A percentile compares a stretch with the other conserved stretches of the same genome.
Evolutionary conservation across 2,113 vertebrate genomes (phyloP).

Genomic region (Heliornis fulica): DNA sequence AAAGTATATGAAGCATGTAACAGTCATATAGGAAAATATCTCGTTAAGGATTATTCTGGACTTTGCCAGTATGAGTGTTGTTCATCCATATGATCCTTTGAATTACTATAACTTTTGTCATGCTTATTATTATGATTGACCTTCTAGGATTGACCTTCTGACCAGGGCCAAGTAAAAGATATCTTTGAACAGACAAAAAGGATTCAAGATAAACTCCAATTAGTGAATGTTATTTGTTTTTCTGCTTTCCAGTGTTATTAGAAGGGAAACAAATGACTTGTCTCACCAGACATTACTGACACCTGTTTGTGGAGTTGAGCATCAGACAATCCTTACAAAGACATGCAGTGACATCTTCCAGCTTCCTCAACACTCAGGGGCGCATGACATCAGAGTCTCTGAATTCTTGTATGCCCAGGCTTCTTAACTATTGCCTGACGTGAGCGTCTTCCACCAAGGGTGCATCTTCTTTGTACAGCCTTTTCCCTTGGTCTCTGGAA

Average conservation of each 20-base stretch:
- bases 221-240: neutral
- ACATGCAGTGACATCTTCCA: neutral
- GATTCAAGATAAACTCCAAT: neutral
- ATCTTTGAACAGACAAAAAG: neutral
- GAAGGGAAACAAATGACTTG: neutral
- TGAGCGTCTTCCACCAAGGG: neutral
- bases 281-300: too few relatives aligned
- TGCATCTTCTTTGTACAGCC: neutral
- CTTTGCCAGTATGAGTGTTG: neutral
- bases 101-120: neutral
- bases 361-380: neutral
- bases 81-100: neutral
- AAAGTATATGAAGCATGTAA: neutral
- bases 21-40: neutral
- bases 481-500: neutral
- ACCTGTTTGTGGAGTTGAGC: too few relatives aligned
- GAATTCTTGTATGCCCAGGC: neutral
- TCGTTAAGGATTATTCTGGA: neutral
- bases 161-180: neutral
- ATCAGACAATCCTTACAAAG: too few relatives aligned
- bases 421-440: neutral
- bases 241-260: neutral
- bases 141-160: neutral
- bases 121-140: neutral
- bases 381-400: neutral